These are phyloP conservation scores for Adineta ricciae DNA, from an alignment of 2,888 invertebrate genomes.

Conservation along the genomic window DNA sequence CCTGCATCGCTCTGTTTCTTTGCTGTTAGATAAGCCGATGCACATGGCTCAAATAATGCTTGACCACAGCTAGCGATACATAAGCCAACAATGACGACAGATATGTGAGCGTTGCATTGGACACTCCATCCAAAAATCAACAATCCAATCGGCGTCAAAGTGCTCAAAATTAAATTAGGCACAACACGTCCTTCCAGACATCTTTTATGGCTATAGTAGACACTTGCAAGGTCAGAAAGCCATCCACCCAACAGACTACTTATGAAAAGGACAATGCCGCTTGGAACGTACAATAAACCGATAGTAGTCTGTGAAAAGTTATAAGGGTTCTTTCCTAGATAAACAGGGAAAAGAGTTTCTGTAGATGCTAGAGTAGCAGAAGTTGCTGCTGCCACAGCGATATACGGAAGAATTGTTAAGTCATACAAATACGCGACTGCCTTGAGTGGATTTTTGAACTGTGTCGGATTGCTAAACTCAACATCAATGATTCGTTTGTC, in stretches of 20 bases:
- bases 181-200: background rate
- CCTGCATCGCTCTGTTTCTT: background rate
- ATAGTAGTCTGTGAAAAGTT: background rate
- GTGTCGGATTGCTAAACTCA: background rate
- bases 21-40: background rate
- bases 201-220: background rate
- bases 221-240: background rate
- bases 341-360: background rate
- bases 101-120: background rate
- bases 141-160: background rate
- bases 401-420: background rate
- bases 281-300: background rate
- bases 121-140: background rate
- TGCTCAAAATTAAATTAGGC: background rate
- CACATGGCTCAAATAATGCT: background rate
- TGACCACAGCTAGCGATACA: background rate
- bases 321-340: background rate
- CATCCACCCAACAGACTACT: background rate
- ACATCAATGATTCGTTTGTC: background rate
- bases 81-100: background rate
- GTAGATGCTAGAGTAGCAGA: background rate
- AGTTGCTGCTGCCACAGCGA: background rate
- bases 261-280: background rate
- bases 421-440: background rate
- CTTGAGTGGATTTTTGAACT: background rate